Conservation (phyloP, 2,797 vertebrate species). For the Potorous gilbertii region DNA sequence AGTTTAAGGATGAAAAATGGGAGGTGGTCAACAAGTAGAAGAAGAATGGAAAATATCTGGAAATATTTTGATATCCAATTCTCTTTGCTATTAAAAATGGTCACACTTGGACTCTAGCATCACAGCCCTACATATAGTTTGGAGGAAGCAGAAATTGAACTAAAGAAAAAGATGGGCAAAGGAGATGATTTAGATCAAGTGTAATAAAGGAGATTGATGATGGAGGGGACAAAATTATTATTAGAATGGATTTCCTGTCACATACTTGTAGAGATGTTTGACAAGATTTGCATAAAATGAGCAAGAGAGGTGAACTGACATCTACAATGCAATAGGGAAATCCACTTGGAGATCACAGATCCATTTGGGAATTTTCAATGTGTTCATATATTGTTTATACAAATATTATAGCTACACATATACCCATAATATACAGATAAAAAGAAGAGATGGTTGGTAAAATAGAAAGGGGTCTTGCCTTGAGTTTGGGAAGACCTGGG, state of each 20-base stretch:
- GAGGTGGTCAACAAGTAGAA: background rate
- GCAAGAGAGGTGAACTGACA: background rate
- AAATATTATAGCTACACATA: background rate
- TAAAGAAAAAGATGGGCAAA: background rate
- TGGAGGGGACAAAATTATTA: background rate
- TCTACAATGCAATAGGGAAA: background rate
- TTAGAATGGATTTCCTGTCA: background rate
- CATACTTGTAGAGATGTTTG: background rate
- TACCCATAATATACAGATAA: background rate
- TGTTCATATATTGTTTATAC: background rate
- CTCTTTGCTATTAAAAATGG: background rate
- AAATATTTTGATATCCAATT: background rate
- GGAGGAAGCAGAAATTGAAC: background rate
- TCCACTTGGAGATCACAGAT: background rate
- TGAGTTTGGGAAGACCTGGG: background rate
- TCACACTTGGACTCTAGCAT: background rate
- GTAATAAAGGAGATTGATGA: background rate
- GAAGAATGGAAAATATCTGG: background rate
- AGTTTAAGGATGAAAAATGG: background rate
- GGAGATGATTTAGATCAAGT: background rate
- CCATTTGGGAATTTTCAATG: background rate
- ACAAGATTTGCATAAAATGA: background rate
- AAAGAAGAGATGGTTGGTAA: background rate
- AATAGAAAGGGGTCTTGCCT: background rate
- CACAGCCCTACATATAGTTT: background rate